These are phyloP conservation scores for Drosophila ambigua DNA, from an alignment of 1,140 invertebrate genomes.

Conservation along the genomic window DNA sequence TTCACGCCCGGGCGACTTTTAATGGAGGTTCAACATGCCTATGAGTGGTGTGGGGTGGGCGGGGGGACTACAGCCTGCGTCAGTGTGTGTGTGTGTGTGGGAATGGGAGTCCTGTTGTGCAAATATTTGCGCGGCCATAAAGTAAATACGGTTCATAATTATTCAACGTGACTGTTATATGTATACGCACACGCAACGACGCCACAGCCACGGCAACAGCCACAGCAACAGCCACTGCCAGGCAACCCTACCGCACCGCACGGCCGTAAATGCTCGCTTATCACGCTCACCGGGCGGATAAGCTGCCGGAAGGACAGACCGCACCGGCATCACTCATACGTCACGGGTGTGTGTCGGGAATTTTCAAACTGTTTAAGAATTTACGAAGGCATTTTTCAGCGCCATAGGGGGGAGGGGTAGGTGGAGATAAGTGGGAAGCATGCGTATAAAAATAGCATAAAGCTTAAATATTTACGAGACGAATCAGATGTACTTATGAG, in stretches of 20 bases:
- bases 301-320: background rate
- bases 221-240: constrained; percentile 2
- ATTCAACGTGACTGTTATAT: constrained; percentile 64
- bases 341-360: background rate
- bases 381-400: background rate
- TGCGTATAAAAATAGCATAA: background rate
- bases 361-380: constrained; percentile 5
- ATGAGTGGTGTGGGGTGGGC: background rate
- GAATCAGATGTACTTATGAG: constrained; percentile 15
- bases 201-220: constrained; percentile 2
- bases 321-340: constrained; percentile 39
- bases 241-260: constrained; percentile 7
- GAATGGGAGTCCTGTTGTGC: constrained; percentile 48
- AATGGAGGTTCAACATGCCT: constrained; percentile 43
- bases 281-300: constrained; percentile 19
- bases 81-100: constrained; percentile 40
- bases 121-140: constrained; percentile 69
- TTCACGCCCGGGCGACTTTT: constrained; percentile 33
- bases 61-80: constrained; percentile 25
- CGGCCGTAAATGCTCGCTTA: constrained; percentile 36
- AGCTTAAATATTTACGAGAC: constrained; percentile 16
- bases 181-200: constrained; percentile 50
- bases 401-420: no score
- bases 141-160: constrained; percentile 74
- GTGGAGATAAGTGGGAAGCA: background rate